These are phyloP conservation scores for Mesitornis unicolor DNA, from an alignment of 2,113 vertebrate genomes.

Conservation along the genomic window DNA sequence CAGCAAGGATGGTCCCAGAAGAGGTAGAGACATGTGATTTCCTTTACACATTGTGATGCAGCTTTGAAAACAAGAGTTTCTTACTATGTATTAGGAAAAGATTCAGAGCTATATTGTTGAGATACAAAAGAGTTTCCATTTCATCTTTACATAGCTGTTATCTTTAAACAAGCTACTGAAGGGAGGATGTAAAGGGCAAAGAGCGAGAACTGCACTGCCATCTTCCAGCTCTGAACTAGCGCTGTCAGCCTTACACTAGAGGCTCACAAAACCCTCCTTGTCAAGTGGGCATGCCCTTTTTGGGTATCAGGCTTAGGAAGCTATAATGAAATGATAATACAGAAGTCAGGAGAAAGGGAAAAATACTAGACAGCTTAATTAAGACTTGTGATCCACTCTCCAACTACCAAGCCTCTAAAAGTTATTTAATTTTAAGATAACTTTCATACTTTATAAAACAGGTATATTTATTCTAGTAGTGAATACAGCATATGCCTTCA, in stretches of 20 bases:
- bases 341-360: background rate
- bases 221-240: background rate
- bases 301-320: background rate
- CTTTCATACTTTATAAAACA: background rate
- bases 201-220: background rate
- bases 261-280: background rate
- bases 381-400: background rate
- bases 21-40: accelerated
- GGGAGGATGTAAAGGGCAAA: background rate
- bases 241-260: background rate
- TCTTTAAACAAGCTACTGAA: background rate
- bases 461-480: background rate
- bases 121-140: background rate
- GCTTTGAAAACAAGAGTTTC: background rate
- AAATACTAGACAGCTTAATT: background rate
- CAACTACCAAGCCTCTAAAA: background rate
- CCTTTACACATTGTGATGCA: background rate
- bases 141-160: background rate
- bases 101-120: background rate
- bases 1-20: background rate
- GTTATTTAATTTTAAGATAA: background rate
- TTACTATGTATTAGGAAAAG: background rate
- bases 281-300: background rate
- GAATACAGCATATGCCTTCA: background rate
- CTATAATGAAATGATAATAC: background rate